Evolutionary conservation across 2,113 vertebrate species (phyloP), one percentile per base, ranked within the genome.

Genomic region (Pituophis catenifer): DNA sequence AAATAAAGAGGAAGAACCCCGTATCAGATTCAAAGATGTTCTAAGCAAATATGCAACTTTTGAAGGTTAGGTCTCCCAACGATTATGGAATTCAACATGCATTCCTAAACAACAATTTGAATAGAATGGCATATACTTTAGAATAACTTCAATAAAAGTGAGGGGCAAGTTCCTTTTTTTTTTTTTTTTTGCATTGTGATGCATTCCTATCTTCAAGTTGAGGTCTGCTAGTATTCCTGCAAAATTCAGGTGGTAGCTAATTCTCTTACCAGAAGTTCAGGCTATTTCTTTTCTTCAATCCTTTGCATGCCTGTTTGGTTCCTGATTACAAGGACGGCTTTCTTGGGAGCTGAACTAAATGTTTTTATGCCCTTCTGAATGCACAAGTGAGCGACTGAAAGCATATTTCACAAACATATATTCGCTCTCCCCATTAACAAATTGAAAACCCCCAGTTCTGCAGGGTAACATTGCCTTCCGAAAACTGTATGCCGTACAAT

Each of bases 401-500:
- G 50, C 90, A 75, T 55, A n/a, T 81, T 91, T 55, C 26, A 8
- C 62, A 81, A 21, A 90, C 24, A 48, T 52, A 15, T 85, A 44
- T 26, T 58, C 81, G 29, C 75, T 94, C 44, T 38, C 54, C 55
- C 3, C 90, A 57, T 53, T 91, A 95, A 91, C 87, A 92, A 95
- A 94, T 92, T 95, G 91, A 81, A 95, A 9, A 17, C 15, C 93
- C 86, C 12, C 8, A 88, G 1, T 95, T 95, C 94, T 94, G 6
- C 91, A 54, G 88, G 57, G 58, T 94, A 94, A 94, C 57, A 54
- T n/a, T 86, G 70, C 62, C 86, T 89, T 29, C 81, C n/a, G 9
- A 90, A 93, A 91, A 48, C 48, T 19, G 93, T 90, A 33, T n/a
- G 55, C 90, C 91, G 91, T 93, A 94, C 65, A 91, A 19, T n/a